These are phyloP conservation scores for Torymus texanus DNA, from an alignment of 2,888 invertebrate genomes.

Conservation along the genomic window DNA sequence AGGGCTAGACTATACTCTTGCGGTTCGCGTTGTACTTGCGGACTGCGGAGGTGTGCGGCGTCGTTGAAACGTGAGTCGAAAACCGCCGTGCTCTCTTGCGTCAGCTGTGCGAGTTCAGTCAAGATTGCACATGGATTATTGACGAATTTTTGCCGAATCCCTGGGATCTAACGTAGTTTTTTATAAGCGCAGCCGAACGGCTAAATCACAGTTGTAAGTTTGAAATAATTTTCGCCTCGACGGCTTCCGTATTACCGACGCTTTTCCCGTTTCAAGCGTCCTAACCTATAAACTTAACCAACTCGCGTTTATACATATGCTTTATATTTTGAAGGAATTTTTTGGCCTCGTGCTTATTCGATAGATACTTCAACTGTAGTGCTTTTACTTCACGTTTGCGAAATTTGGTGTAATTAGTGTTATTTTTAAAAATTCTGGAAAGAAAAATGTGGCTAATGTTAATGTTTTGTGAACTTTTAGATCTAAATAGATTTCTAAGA, in stretches of 20 bases:
- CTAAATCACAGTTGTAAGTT: conserved; percentile 40
- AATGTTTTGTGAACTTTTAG: too few relatives aligned
- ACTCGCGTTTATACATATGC: conserved; percentile 31
- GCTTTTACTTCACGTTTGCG: background rate
- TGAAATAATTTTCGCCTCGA: background rate
- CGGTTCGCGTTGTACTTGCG: too few relatives aligned
- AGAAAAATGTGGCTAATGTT: too few relatives aligned
- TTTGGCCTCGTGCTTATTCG: too few relatives aligned
- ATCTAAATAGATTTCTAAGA: too few relatives aligned
- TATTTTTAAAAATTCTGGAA: too few relatives aligned
- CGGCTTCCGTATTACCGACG: conserved; percentile 21
- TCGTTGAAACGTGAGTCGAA: conserved; percentile 24
- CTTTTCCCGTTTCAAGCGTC: background rate
- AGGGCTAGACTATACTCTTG: too few relatives aligned
- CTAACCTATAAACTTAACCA: conserved; percentile 52
- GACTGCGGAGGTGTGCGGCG: conserved; percentile 1
- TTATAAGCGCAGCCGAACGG: conserved; percentile 32
- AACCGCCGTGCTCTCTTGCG: conserved; percentile 41
- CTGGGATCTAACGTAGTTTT: conserved; percentile 32
- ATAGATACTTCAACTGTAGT: too few relatives aligned
- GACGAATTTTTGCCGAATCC: conserved; percentile 55
- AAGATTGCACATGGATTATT: conserved; percentile 66
- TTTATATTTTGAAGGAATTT: conserved; percentile 3
- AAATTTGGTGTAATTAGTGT: too few relatives aligned
- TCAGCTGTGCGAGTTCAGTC: conserved; percentile 56